These are phyloP conservation scores for Gallirallus australis DNA, from an alignment of 2,797 vertebrate species.

Conservation along the genomic window DNA sequence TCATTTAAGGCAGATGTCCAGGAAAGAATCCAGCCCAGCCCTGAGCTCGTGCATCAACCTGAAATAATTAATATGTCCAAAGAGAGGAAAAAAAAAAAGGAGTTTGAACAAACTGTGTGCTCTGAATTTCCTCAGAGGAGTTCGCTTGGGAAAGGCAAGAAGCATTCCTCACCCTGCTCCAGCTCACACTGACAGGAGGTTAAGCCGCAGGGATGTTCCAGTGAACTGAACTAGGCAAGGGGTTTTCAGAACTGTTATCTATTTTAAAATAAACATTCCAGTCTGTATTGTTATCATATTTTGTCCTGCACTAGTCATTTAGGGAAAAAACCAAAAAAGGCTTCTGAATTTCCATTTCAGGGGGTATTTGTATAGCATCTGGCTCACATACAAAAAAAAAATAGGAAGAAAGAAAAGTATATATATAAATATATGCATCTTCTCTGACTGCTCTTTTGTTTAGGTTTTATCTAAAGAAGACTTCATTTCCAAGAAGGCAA, in stretches of 20 bases:
- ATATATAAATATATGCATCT: no score
- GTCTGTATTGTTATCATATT: conserved; percentile 28
- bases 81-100: conserved; percentile 27
- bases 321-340: background rate
- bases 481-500: conserved; percentile 2
- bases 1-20: conserved; percentile 52
- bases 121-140: conserved; percentile 51
- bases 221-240: conserved; percentile 24
- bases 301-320: background rate
- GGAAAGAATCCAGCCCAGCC: conserved; percentile 32
- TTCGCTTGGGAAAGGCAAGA: conserved; percentile 41
- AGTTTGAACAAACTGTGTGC: conserved; percentile 19
- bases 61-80: conserved; percentile 62
- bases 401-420: no score
- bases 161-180: conserved; percentile 48
- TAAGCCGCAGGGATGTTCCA: conserved; percentile 39
- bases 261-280: conserved; percentile 63
- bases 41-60: conserved; percentile 28
- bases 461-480: background rate
- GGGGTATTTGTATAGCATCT: background rate
- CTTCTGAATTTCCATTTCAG: background rate
- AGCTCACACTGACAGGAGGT: conserved; percentile 58
- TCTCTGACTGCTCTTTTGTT: background rate
- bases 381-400: background rate
- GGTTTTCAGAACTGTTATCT: conserved; percentile 55